phyloP scores from a whole-genome alignment of 2,113 vertebrate species.

The Chionis minor region DNA sequence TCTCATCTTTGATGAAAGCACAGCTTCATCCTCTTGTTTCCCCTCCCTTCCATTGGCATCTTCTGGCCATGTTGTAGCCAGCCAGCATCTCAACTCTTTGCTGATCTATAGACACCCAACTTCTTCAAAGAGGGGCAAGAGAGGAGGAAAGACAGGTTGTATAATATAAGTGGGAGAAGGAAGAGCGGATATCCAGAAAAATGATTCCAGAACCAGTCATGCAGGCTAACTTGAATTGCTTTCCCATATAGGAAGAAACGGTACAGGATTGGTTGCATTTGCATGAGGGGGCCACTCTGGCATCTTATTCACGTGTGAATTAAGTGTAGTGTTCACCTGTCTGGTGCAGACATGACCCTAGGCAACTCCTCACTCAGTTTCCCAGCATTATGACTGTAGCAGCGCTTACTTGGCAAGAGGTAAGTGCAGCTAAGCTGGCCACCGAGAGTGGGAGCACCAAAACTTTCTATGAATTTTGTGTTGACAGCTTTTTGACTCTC shows the following conservation, averaged over 20 bases:
- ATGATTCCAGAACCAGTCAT: neutral
- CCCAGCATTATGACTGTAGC: neutral
- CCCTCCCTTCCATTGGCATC: neutral
- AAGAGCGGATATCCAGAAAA: neutral
- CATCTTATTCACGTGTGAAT: neutral
- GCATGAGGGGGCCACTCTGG: neutral
- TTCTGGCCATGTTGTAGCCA: neutral
- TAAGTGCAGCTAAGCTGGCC: neutral
- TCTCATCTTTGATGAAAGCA: neutral
- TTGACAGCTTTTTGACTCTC: neutral
- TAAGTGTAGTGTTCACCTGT: accelerated
- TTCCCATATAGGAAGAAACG: neutral
- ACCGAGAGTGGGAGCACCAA: neutral
- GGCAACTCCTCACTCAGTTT: neutral
- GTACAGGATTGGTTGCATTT: neutral
- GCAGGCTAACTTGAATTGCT: neutral
- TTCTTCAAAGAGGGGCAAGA: neutral
- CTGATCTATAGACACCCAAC: neutral
- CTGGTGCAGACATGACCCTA: neutral
- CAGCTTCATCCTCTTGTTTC: neutral
- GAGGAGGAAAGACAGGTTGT: neutral
- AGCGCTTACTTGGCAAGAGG: neutral
- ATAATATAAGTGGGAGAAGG: accelerated
- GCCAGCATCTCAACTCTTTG: neutral
- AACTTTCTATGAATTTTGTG: neutral